These are phyloP conservation scores for Syrmaticus mikado DNA, from an alignment of 2,113 vertebrate genomes.

Conservation along the genomic window DNA sequence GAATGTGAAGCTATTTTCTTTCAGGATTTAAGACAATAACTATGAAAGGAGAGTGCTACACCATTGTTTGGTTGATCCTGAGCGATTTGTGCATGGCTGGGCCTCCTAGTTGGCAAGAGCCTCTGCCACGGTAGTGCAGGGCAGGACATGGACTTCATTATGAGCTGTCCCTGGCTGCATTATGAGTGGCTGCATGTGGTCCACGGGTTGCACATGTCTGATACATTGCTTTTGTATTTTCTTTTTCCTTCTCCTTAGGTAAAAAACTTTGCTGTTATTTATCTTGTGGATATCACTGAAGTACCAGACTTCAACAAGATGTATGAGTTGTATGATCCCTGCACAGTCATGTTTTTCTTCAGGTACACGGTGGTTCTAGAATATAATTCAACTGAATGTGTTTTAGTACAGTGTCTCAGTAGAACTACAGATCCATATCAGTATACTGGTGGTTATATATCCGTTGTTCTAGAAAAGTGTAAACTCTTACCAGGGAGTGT, in stretches of 20 bases:
- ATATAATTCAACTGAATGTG: background rate
- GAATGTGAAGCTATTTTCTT: background rate
- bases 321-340: constrained; percentile 98
- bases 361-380: constrained; percentile 78
- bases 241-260: constrained; percentile 80
- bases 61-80: no score
- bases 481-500: background rate
- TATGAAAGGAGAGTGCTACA: background rate
- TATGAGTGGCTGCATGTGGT: no score
- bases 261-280: constrained; percentile 98
- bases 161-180: no score
- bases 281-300: constrained; percentile 98
- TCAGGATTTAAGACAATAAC: background rate
- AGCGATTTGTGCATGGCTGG: no score
- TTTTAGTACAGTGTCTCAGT: background rate
- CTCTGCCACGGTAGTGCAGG: no score
- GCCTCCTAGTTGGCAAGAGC: no score
- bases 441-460: background rate
- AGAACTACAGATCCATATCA: background rate
- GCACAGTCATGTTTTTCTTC: constrained; percentile 99
- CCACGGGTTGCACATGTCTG: no score
- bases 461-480: background rate
- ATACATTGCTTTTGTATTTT: background rate
- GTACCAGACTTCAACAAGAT: constrained; percentile 99
- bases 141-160: background rate